These are phyloP conservation scores for Tursiops truncatus DNA, from an alignment of 2,113 vertebrate genomes.

Conservation along the genomic window DNA sequence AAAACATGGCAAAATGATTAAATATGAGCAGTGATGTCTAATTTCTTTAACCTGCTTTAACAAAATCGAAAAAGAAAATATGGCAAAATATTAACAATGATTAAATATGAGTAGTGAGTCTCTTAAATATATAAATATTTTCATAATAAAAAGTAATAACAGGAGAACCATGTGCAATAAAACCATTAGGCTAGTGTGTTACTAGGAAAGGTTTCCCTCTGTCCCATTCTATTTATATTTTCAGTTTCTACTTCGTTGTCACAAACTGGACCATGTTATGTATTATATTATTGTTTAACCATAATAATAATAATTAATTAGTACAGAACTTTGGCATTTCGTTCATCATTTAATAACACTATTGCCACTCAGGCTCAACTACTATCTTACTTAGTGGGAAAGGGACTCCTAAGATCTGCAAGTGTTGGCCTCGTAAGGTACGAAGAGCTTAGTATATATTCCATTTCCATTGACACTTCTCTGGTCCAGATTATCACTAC, in stretches of 20 bases:
- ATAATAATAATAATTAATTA: neutral
- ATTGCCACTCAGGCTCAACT: neutral
- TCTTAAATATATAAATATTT: slow-evolving; percentile 11
- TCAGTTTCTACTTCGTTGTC: neutral
- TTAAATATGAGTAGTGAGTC: neutral
- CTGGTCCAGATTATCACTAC: neutral
- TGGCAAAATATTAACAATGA: neutral
- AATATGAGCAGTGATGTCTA: neutral
- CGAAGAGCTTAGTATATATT: neutral
- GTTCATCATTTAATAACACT: neutral
- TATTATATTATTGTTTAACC: neutral
- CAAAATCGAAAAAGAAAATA: neutral
- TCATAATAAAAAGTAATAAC: slow-evolving; percentile 27
- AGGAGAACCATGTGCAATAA: neutral
- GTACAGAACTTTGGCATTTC: neutral
- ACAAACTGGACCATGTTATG: neutral
- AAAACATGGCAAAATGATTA: slow-evolving; percentile 17
- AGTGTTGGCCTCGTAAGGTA: neutral
- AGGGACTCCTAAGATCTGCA: neutral
- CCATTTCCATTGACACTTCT: neutral
- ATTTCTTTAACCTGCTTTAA: neutral
- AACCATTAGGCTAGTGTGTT: neutral
- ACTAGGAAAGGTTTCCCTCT: neutral
- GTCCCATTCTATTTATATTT: neutral
- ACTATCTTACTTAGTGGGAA: neutral